A percentile compares a stretch with the other conserved stretches of the same genome.
These are phyloP conservation scores for Brachystomella parvula DNA, from an alignment of 1,140 invertebrate genomes.

Conservation along the genomic window DNA sequence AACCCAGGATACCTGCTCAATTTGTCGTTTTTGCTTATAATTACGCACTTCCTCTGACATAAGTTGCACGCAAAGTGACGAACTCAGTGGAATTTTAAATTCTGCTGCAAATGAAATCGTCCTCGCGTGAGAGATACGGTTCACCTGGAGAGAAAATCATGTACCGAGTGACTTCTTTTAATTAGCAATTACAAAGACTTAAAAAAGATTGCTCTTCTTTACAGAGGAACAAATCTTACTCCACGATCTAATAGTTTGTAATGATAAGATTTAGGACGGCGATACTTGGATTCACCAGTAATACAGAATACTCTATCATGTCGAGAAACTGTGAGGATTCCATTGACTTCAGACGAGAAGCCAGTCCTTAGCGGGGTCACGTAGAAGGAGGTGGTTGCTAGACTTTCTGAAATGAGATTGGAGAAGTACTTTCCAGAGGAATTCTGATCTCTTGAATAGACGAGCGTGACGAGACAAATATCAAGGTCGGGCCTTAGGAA, in stretches of 20 bases:
- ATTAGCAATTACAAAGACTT: neutral
- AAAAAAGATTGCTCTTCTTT: neutral
- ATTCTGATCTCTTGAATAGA: neutral
- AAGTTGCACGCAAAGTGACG: too few relatives aligned
- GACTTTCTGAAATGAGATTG: neutral
- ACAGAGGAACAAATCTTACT: neutral
- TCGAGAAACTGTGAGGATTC: neutral
- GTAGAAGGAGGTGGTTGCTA: neutral
- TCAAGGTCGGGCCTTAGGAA: neutral
- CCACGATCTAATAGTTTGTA: neutral
- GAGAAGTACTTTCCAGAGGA: neutral
- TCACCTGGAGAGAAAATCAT: too few relatives aligned
- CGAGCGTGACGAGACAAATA: neutral
- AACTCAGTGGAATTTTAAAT: neutral
- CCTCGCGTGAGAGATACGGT: too few relatives aligned
- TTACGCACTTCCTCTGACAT: too few relatives aligned
- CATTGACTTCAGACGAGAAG: slow-evolving; percentile 1
- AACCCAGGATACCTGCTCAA: too few relatives aligned
- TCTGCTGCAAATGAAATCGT: neutral
- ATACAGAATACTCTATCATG: neutral
- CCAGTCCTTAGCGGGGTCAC: neutral
- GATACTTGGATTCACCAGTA: neutral
- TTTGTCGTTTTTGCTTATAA: too few relatives aligned
- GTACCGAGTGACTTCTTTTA: too few relatives aligned
- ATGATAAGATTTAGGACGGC: neutral